Percentiles rank a stretch among this genome's conserved stretches.
Evolutionary conservation across 2,113 vertebrate genomes (phyloP).

Genomic region (Sula dactylatra): DNA sequence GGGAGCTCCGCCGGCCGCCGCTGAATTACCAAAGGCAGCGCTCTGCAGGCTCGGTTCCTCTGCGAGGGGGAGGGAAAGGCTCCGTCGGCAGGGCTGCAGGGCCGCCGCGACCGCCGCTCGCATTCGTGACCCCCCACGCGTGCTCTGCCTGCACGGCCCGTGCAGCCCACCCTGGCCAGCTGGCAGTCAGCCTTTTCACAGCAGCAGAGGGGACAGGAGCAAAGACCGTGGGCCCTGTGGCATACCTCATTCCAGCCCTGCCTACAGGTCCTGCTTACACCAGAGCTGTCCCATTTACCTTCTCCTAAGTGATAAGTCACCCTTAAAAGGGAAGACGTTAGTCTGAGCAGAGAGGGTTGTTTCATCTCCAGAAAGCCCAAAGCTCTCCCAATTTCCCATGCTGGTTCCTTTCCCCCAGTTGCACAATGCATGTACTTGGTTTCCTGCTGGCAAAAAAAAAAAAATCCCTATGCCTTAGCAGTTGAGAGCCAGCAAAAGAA

Average conservation of each 20-base stretch:
- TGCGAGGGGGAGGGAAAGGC: not conserved
- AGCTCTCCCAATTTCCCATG: not conserved
- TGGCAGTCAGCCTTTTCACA: not conserved
- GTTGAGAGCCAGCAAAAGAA: not conserved
- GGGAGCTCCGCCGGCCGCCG: not conserved
- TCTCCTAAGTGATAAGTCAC: not conserved
- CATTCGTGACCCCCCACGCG: accelerated
- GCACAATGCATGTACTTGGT: not conserved
- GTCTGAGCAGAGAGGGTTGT: not conserved
- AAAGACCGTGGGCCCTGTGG: accelerated
- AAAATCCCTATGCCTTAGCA: not conserved
- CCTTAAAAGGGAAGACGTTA: not conserved
- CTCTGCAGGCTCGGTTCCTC: not conserved
- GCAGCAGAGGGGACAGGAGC: not conserved
- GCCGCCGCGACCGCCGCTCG: accelerated
- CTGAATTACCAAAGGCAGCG: not conserved
- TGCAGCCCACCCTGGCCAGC: accelerated
- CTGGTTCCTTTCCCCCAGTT: not conserved
- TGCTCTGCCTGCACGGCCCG: not conserved
- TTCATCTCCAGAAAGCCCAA: not conserved
- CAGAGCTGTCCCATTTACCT: not conserved
- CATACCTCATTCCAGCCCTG: not conserved
- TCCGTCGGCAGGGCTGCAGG: accelerated
- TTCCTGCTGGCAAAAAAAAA: not conserved
- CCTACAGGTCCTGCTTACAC: not conserved